Evolutionary conservation across 2,113 vertebrate genomes (phyloP), one percentile per base, ranked within the genome.

Genomic region (Hypanus sabinus): DNA sequence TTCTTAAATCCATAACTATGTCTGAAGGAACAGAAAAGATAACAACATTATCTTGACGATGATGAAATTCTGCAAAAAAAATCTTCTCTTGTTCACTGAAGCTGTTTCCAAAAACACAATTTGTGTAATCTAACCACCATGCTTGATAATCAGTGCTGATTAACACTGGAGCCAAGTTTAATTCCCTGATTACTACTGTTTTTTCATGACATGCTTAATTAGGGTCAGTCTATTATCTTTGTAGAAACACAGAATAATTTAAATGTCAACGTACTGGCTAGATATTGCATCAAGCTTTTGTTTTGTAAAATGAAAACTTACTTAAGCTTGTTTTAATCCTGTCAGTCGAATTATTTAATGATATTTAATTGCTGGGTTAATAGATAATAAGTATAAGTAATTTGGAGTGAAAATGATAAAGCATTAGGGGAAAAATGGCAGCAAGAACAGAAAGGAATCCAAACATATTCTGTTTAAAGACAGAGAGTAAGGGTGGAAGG

Each of bases 131-230:
- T 5, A 36, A 62, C 9, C n/a, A 36, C n/a, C 36, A 71, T 71
- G 33, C 46, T 71, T 73, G 68, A 70, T 70, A 62, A 93, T 93
- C 68, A 71, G 46, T 93, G 22, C 22, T 93, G 71, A 93, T 93
- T 73, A 93, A 73, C 24, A 46, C 36, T 46, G 4, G 36, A 73
- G 46, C 65, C 68, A 93, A 93, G 33, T 22, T 73, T 27, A 73
- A 68, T 71, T 46, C 22, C 24, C 33, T 46, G 33, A 36, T n/a
- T 46, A 46, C 33, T 93, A 12, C 33, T 71, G 20, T 71, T 73
- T 46, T 73, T 93, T 12, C 18, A 7, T 73, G 68, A 46, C 90
- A 93, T 93, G 24, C 36, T 71, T 93, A 93, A 93, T 93, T 93
- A 27, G 68, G 68, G 36, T 73, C 90, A 92, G 90, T 6, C 33